phyloP scores from a whole-genome alignment of 2,888 invertebrate species.

The Agonum fuliginosum region DNA sequence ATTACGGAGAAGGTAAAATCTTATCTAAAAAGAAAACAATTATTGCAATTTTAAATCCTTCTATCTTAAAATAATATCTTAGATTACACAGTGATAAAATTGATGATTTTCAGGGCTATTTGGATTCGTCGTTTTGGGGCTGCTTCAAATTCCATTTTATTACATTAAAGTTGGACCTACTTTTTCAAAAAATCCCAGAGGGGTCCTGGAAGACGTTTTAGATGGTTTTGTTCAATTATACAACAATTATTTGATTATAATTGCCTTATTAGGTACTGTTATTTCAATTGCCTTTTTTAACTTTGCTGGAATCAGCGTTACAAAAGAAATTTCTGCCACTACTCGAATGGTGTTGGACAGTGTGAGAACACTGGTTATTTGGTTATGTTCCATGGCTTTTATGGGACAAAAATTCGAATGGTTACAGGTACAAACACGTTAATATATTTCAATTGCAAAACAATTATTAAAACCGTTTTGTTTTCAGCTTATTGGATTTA shows the following conservation, averaged over 20 bases:
- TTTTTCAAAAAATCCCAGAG: conserved; percentile 84
- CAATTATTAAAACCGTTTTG: not conserved
- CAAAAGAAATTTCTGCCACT: conserved; percentile 94
- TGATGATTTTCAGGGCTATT: conserved; percentile 78
- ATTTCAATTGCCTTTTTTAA: conserved; percentile 95
- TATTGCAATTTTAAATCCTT: not conserved
- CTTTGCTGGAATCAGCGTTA: conserved; percentile 92
- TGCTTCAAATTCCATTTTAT: conserved; percentile 86
- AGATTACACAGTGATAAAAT: too few relatives aligned
- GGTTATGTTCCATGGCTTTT: conserved; percentile 85
- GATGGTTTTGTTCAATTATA: conserved; percentile 91
- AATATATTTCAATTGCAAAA: not conserved
- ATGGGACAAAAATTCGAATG: conserved; percentile 88
- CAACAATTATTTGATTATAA: conserved; percentile 77
- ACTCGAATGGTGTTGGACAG: conserved; percentile 93
- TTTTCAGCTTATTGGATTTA: conserved; percentile 83
- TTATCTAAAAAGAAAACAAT: too few relatives aligned
- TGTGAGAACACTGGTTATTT: conserved; percentile 89
- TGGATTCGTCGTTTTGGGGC: conserved; percentile 79
- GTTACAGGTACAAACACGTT: conserved; percentile 75
- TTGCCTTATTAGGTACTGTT: conserved; percentile 84
- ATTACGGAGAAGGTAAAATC: too few relatives aligned
- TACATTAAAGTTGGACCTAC: conserved; percentile 85
- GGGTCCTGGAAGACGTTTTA: conserved; percentile 87
- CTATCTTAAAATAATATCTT: not conserved